phyloP scores from a whole-genome alignment of 1,140 invertebrate genomes.

The Pseudobourletiella spinata region DNA sequence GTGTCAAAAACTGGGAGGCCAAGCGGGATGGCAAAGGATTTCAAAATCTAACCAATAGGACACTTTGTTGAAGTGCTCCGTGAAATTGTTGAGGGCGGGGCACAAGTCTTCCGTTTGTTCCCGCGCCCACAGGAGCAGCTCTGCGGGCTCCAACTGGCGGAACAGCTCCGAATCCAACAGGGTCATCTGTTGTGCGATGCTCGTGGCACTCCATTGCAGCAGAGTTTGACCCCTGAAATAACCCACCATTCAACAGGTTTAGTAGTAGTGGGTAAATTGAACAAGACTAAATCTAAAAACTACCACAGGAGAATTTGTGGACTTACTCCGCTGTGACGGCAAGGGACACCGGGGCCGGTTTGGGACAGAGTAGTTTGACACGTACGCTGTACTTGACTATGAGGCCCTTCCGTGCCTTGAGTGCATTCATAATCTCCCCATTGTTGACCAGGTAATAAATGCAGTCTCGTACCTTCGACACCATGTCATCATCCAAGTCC shows the following conservation, averaged over 20 bases:
- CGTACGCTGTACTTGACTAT: slow-evolving; percentile 77
- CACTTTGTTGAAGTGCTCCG: slow-evolving; percentile 99
- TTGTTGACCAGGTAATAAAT: slow-evolving; percentile 76
- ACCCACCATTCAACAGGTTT: too few relatives aligned
- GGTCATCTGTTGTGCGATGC: slow-evolving; percentile 97
- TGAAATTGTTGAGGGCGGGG: slow-evolving; percentile 92
- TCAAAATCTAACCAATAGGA: slow-evolving; percentile 69
- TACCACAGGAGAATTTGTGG: background rate
- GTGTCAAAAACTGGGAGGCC: background rate
- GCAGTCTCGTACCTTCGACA: slow-evolving; percentile 76
- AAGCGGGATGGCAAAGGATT: too few relatives aligned
- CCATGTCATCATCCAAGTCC: slow-evolving; percentile 65
- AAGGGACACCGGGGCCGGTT: slow-evolving; percentile 44
- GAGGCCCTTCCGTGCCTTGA: slow-evolving; percentile 78
- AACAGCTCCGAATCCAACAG: slow-evolving; percentile 90
- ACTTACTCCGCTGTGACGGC: slow-evolving; percentile 39
- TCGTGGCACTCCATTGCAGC: slow-evolving; percentile 85
- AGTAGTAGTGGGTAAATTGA: too few relatives aligned
- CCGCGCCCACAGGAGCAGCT: slow-evolving; percentile 92
- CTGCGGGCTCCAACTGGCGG: slow-evolving; percentile 92
- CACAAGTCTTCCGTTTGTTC: slow-evolving; percentile 95
- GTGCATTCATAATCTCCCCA: slow-evolving; percentile 73
- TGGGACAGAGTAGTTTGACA: slow-evolving; percentile 49
- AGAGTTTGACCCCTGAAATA: slow-evolving; percentile 59
- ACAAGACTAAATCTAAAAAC: background rate